Percentiles rank a stretch among this genome's conserved stretches.
Conservation (phyloP, 2,888 invertebrate species). For the Prenolepis imparis region DNA sequence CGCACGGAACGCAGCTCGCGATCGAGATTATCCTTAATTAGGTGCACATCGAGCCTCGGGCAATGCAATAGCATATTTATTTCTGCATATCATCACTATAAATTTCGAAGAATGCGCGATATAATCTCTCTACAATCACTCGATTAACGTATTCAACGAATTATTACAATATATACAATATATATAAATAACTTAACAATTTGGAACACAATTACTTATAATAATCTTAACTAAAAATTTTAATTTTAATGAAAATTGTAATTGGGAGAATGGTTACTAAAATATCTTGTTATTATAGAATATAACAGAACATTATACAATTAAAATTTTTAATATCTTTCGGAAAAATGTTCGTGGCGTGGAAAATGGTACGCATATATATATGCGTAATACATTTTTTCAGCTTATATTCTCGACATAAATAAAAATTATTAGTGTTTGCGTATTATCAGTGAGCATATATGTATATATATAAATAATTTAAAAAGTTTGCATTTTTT, state of each 20-base stretch:
- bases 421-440: no score
- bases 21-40: constrained; percentile 30
- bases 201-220: neutral
- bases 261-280: neutral
- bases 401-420: no score
- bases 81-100: neutral
- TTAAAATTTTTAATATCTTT: neutral
- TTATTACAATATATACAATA: neutral
- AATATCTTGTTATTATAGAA: constrained; percentile 1
- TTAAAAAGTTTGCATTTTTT: neutral
- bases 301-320: neutral
- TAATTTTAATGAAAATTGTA: neutral
- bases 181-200: neutral
- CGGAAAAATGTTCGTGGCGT: no score
- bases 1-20: constrained; percentile 40
- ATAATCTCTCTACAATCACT: neutral
- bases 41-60: constrained; percentile 18
- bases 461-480: neutral
- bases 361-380: no score
- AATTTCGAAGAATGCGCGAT: no score
- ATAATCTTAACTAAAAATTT: constrained; percentile 6
- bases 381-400: no score
- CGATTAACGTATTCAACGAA: neutral
- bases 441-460: neutral
- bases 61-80: neutral